A percentile compares a stretch with the other conserved stretches of the same genome.
Evolutionary conservation across 2,113 vertebrate species (phyloP).

Genomic region (Dicrurus megarhynchus): DNA sequence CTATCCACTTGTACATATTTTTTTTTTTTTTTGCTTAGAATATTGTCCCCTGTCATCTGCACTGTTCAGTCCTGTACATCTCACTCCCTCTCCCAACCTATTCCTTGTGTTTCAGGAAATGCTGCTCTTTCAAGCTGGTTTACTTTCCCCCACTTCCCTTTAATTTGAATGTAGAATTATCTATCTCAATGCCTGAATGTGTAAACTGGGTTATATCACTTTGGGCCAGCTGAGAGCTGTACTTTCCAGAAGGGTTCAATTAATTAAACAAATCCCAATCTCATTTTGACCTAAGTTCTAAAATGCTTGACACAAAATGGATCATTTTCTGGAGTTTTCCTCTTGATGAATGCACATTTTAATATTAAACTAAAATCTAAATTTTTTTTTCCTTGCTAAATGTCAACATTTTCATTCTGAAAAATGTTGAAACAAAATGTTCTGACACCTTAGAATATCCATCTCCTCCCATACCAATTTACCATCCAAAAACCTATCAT

Average conservation of each 20-base stretch:
- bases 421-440: slow-evolving; percentile 51
- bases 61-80: not conserved
- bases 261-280: not conserved
- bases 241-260: not conserved
- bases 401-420: slow-evolving; percentile 46
- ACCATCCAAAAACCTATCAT: slow-evolving; percentile 19
- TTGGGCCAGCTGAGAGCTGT: not conserved
- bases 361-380: not conserved
- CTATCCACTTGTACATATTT: not conserved
- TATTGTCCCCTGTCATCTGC: not conserved
- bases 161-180: not conserved
- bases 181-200: not conserved
- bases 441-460: slow-evolving; percentile 48
- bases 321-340: not conserved
- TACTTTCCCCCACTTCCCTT: not conserved
- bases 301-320: not conserved
- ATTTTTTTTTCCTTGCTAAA: not conserved
- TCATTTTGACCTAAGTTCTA: not conserved
- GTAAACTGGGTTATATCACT: not conserved
- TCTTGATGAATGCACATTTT: not conserved
- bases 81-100: not conserved
- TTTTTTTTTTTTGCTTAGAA: not conserved
- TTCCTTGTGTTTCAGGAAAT: not conserved
- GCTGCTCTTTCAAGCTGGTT: not conserved
- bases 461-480: slow-evolving; percentile 1